Evolutionary conservation across 2,113 vertebrate species (phyloP).

Genomic region (Erythrolamprus reginae): DNA sequence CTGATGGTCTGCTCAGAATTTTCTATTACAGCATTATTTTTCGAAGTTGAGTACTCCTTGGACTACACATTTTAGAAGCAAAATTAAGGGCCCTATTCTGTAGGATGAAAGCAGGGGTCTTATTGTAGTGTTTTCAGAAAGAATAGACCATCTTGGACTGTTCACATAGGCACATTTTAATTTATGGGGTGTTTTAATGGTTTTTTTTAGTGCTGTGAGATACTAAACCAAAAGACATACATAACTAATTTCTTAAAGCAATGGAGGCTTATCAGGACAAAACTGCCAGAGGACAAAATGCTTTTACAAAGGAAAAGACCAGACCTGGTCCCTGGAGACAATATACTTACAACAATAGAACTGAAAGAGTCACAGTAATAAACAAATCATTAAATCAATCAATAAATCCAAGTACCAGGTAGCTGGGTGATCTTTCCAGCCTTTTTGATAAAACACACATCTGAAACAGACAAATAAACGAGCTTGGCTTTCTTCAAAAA

Average conservation of each 20-base stretch:
- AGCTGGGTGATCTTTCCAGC: constrained; percentile 18
- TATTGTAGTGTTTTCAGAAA: neutral
- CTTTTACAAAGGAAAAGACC: neutral
- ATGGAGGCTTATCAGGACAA: neutral
- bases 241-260: neutral
- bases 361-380: constrained; percentile 5
- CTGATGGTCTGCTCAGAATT: neutral
- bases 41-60: neutral
- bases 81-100: neutral
- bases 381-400: neutral
- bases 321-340: no score
- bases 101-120: neutral
- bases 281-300: neutral
- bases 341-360: neutral
- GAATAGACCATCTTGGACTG: neutral
- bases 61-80: neutral
- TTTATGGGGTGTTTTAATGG: neutral
- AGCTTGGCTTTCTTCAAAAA: constrained; percentile 16
- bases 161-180: neutral
- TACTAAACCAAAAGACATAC: no score
- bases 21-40: neutral
- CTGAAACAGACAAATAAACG: neutral
- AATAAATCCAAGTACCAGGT: neutral
- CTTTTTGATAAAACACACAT: constrained; percentile 18
- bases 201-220: neutral